Evolutionary conservation across 35 echinoderm and acorn worm species (phyloP).

Genomic region (Lytechinus pictus): DNA sequence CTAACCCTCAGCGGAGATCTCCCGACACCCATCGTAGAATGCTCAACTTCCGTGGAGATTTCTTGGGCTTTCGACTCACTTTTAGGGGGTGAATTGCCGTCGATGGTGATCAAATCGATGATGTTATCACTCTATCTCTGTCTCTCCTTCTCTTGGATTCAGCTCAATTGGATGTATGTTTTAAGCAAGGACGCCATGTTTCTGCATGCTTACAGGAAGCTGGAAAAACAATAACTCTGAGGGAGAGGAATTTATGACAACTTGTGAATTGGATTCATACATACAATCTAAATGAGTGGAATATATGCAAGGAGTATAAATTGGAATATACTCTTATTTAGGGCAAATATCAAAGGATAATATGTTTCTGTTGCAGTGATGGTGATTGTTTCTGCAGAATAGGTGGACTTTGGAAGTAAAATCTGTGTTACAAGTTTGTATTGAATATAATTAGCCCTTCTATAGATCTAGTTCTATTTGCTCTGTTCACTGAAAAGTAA

Average conservation of each 20-base stretch:
- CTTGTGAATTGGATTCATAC: not conserved
- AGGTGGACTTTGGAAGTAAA: not conserved
- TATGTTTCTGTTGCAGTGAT: not conserved
- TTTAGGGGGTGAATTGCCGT: not conserved
- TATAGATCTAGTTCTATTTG: not conserved
- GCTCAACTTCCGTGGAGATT: slow-evolving; percentile 8
- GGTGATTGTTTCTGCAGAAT: not conserved
- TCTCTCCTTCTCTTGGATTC: slow-evolving; percentile 1
- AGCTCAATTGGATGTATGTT: not conserved
- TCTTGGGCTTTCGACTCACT: not conserved
- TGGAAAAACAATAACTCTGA: not conserved
- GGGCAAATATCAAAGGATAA: not conserved
- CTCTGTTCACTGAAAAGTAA: too few species aligned
- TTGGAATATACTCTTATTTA: not conserved
- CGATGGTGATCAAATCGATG: slow-evolving; percentile 16
- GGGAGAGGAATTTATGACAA: not conserved
- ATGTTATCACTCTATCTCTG: not conserved
- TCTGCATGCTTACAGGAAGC: not conserved
- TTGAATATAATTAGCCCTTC: not conserved
- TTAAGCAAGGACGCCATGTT: not conserved
- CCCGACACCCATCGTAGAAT: slow-evolving; percentile 8
- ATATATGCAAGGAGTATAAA: not conserved
- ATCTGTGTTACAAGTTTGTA: not conserved
- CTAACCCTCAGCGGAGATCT: not conserved
- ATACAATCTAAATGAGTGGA: not conserved